Base-by-base conservation (phyloP, 1,140 invertebrate species). In the Cydia splendana region DNA sequence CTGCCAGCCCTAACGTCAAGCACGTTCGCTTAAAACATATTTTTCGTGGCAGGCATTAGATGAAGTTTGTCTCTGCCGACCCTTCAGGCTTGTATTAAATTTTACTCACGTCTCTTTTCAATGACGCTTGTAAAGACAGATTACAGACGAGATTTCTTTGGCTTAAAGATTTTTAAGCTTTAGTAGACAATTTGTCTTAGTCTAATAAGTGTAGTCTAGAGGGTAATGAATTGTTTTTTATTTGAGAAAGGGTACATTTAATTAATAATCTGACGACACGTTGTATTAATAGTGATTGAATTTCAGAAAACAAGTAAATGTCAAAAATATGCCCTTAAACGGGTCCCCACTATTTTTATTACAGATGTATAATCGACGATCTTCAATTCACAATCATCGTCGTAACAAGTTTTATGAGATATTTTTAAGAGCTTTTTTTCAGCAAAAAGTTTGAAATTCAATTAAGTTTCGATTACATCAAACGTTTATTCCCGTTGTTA, bases 51-150 rank as follows among this genome's bases (percentile, higher is more conserved):
- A 53, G 5, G 57, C 0, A 24, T 62, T 62, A 57, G 15, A 57
- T 57, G 6, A 62, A 62, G 57, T 62, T 62, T 24, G 57, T 62
- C 57, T 62, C 57, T 62, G 57, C 20, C 57, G 57, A 62, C 57
- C 57, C 57, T 24, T 62, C 57, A 24, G 18, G 20, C 57, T 62
- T 62, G n/a, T 62, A 24, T 57, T 57, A 48, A n/a, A 62, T 62
- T 62, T 12, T 24, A 62, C 57, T 62, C 57, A 62, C 57, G 57
- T 62, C 53, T n/a, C 53, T 57, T 62, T 62, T 62, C 57, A 62
- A 20, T 62, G 57, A 62, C 24, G 18, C 57, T 62, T 24, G 20
- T 62, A 62, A n/a, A 62, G 24, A 62, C 57, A 62, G 57, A 62
- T 62, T 62, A 62, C 57, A 62, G 20, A 12, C 9, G 57, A 62